phyloP scores from a whole-genome alignment of 2,797 vertebrate genomes.

The Poecilia picta region DNA sequence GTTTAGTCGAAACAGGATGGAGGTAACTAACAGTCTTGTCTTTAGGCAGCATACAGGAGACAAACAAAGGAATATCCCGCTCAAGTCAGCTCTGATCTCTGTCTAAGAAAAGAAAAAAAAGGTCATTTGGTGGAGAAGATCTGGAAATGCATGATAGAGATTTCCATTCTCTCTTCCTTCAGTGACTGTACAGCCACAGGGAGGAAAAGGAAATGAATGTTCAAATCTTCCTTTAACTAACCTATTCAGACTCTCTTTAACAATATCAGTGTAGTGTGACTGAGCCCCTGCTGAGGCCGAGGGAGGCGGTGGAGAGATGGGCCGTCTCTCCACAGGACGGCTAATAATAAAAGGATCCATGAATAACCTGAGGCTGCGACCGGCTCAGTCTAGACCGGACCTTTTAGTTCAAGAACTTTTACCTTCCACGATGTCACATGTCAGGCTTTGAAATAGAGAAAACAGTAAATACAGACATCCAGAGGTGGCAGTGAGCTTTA shows the following conservation, averaged over 20 bases:
- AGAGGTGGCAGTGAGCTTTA: not conserved
- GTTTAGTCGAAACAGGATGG: conserved; percentile 42
- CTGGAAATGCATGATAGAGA: conserved; percentile 42
- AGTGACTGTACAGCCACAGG: not conserved
- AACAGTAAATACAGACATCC: not conserved
- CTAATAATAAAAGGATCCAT: conserved; percentile 17
- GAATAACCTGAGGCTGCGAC: not conserved
- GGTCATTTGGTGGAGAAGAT: conserved; percentile 43
- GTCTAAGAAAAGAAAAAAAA: conserved; percentile 45
- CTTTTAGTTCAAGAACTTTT: not conserved
- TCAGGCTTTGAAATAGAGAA: not conserved
- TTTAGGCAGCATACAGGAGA: conserved; percentile 49
- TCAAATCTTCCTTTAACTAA: conserved; percentile 47
- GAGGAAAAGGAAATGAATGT: conserved; percentile 36
- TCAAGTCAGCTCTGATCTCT: conserved; percentile 52
- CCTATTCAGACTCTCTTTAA: conserved; percentile 19
- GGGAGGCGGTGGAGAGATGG: conserved; percentile 5
- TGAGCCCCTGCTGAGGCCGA: conserved; percentile 8
- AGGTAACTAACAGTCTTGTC: conserved; percentile 52
- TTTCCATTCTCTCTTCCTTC: conserved; percentile 13
- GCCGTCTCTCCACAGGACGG: conserved; percentile 1
- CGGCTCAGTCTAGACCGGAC: conserved; percentile 8
- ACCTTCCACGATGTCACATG: not conserved
- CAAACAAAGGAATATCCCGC: conserved; percentile 38
- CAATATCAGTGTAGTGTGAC: conserved; percentile 28